Conservation (phyloP, 2,797 vertebrate genomes). For the Arrhamphus sclerolepis region DNA sequence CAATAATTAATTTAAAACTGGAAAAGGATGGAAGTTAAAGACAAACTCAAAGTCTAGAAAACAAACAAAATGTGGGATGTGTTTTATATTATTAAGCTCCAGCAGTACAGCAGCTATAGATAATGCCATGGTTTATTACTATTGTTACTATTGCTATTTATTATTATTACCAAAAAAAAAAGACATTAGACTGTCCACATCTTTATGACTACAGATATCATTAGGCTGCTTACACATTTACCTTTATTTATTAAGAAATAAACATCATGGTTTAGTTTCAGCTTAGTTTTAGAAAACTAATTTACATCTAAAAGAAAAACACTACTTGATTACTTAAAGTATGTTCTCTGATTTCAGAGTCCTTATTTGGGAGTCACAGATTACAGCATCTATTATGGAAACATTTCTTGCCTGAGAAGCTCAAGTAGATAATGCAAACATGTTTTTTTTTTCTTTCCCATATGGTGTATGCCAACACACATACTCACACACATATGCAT, state of each 20-base stretch:
- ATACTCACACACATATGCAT: constrained; percentile 11
- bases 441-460: constrained; percentile 37
- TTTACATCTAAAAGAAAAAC: constrained; percentile 1
- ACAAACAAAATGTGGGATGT: background rate
- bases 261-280: background rate
- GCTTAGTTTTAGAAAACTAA: constrained; percentile 6
- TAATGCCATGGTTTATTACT: too few relatives aligned
- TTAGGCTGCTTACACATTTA: background rate
- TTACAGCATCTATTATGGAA: constrained; percentile 1
- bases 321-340: background rate
- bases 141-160: too few relatives aligned
- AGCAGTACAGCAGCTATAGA: too few relatives aligned
- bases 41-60: background rate
- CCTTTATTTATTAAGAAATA: background rate
- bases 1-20: background rate
- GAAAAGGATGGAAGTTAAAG: constrained; percentile 6
- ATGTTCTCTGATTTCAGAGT: background rate
- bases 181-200: background rate
- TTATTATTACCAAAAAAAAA: background rate
- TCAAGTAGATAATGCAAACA: constrained; percentile 24
- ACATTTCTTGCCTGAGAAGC: constrained; percentile 14
- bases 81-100: too few relatives aligned
- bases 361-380: background rate
- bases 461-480: constrained; percentile 25
- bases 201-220: background rate